phyloP scores from a whole-genome alignment of 1,140 invertebrate species.

The Nixonia krombeini region DNA sequence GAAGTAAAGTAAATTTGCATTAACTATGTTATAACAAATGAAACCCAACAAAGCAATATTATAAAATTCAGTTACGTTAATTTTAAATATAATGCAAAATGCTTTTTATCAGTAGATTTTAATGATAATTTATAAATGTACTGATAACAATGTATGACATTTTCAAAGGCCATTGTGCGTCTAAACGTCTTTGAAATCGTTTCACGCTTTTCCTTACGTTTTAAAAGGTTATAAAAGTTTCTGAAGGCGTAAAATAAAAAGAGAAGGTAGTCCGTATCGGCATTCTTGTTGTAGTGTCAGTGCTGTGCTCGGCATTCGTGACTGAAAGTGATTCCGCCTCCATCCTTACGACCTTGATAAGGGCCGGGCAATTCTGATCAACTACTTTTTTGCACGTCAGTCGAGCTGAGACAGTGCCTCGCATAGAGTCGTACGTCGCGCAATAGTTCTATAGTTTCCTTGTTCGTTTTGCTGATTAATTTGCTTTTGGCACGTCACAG shows the following conservation, averaged over 20 bases:
- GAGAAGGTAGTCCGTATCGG: constrained; percentile 30
- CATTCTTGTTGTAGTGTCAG: constrained; percentile 22
- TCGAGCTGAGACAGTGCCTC: constrained; percentile 16
- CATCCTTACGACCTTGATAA: constrained; percentile 33
- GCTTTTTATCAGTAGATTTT: too few species aligned
- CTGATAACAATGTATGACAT: too few species aligned
- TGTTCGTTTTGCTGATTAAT: constrained; percentile 36
- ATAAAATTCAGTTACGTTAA: too few species aligned
- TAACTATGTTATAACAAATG: too few species aligned
- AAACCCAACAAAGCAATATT: too few species aligned
- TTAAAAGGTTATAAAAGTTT: too few species aligned
- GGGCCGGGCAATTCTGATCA: constrained; percentile 40
- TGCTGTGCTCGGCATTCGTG: constrained; percentile 34
- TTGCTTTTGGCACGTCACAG: constrained; percentile 24
- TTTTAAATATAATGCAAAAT: too few species aligned
- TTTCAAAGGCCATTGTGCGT: too few species aligned
- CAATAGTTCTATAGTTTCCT: constrained; percentile 30
- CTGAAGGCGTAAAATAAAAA: constrained; percentile 15
- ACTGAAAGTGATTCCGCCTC: constrained; percentile 36
- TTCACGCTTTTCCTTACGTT: too few species aligned
- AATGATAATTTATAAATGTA: too few species aligned
- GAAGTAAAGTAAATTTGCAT: too few species aligned
- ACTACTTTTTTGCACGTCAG: constrained; percentile 33
- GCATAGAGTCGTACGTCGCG: constrained; percentile 19
- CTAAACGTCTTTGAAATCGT: too few species aligned